Base-by-base conservation (phyloP, 2,113 vertebrate genomes). In the Bungarus multicinctus region DNA sequence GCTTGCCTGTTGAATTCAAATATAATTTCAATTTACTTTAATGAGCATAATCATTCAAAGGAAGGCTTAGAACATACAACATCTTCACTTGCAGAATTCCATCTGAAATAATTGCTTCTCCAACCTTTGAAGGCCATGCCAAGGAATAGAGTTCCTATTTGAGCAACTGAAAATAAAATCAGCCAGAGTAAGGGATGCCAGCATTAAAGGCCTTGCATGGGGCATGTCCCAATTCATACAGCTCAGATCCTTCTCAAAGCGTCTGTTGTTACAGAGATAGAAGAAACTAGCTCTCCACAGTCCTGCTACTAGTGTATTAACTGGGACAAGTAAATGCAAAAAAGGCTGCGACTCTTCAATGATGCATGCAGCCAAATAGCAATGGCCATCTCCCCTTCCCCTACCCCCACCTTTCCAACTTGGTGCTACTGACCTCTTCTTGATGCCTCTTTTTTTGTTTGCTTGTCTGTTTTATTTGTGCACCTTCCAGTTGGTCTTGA, bases 281-380 rank as follows among this genome's bases (percentile, higher is more conserved):
- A 94, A 96, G 94, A 95, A 94, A 95, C 92, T 95, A 95, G 94
- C 91, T 95, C 95, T 54, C 95, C 96, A 95, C 96, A 94, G 95
- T 95, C 93, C 96, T 96, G 90, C 96, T 96, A 94, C 96, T 85
- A 58, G 93, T 95, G 95, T 96, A 97, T 97, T 96, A 97, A 94
- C 95, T 95, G 95, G 94, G 95, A 96, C 94, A 96, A 95, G 96
- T 50, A 50, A 50, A 50, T 96, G 96, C 96, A 94, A 94, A 96
- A 96, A 96, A 97, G 97, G 97, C 97, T 97, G 97, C 97, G 93
- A 97, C 95, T 96, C 95, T 97, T 96, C 97, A 97, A 96, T 97
- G 97, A 97, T 97, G 96, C 97, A 97, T 97, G 97, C 96, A 96
- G 95, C 94, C 87, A 34, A 94, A 93, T 95, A 95, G 95, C 96